Evolutionary conservation across 2,888 invertebrate genomes (phyloP), one percentile per base, ranked within the genome.

Genomic region (Sesia apiformis): DNA sequence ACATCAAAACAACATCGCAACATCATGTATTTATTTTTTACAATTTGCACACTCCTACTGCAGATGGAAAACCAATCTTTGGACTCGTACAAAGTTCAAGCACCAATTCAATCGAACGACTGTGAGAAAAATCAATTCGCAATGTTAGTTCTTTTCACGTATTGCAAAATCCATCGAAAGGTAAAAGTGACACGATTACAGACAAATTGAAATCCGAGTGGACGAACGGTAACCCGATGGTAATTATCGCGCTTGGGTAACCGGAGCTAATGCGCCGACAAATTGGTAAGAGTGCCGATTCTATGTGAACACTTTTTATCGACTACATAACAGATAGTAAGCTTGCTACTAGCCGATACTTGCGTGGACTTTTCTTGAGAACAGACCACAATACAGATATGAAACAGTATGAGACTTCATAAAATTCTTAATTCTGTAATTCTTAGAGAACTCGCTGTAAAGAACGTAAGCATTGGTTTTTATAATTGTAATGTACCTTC

Each of bases 231-330:
- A 74, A 72, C 67, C 61, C 63, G 70, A 66, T 70, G 66, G 65
- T 73, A 70, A 77, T 76, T 69, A 72, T 61, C 60, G 63, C 58
- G 56, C 64, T 66, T 60, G 61, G 61, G 65, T 70, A 69, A 71
- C 70, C 72, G 69, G 56, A 63, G 66, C 69, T 79, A 80, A 80
- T 72, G 66, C 66, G 67, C 69, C 76, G 70, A 63, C 60, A 77
- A 81, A 81, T 81, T 78, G 76, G 74, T 76, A 76, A 77, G 69
- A 78, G 73, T 67, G 64, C 63, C 65, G 65, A 70, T 65, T 68
- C 62, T 66, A 65, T 70, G 69, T 69, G 67, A 69, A 67, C 58
- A 68, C 60, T 62, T 72, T 76, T 72, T 63, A 67, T 58, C 54
- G 59, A 58, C 71, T 64, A 71, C 66, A 65, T 69, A 70, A 70